Evolutionary conservation across 37 sponge, comb jelly and placozoan species (phyloP).

Genomic region (Beroe forskalii): DNA sequence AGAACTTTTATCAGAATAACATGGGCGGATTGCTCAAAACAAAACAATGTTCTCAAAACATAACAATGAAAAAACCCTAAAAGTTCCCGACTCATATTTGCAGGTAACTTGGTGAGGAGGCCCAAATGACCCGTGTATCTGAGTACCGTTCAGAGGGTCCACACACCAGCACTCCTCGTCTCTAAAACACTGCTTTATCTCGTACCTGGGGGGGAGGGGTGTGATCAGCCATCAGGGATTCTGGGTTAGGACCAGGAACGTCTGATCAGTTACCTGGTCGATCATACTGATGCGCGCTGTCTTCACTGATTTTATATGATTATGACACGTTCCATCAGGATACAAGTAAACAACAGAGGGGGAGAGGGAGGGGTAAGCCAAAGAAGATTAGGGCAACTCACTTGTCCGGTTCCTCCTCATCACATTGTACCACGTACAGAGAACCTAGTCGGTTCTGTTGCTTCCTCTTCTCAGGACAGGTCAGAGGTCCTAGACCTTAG

Average conservation of each 20-base stretch:
- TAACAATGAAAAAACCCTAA: too few relatives aligned
- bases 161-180: constrained; percentile 59
- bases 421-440: constrained; percentile 27
- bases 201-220: constrained; percentile 24
- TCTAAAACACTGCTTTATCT: constrained; percentile 24
- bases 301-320: too few relatives aligned
- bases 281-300: too few relatives aligned
- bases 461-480: constrained; percentile 44
- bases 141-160: constrained; percentile 55
- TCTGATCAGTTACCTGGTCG: too few relatives aligned
- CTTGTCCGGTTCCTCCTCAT: constrained; percentile 43
- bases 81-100: background rate
- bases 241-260: background rate
- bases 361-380: too few relatives aligned
- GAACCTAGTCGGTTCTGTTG: constrained; percentile 8
- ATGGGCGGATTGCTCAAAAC: too few relatives aligned
- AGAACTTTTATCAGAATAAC: too few relatives aligned
- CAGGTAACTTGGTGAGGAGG: constrained; percentile 11
- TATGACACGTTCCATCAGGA: too few relatives aligned
- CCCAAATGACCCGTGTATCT: constrained; percentile 13
- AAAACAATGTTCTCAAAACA: too few relatives aligned
- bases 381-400: background rate
- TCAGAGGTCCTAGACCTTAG: constrained; percentile 26
- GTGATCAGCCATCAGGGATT: background rate
- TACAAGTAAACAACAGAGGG: too few relatives aligned